phyloP scores from a whole-genome alignment of 2,797 vertebrate species.

The Cynodonichthys magdalenae region DNA sequence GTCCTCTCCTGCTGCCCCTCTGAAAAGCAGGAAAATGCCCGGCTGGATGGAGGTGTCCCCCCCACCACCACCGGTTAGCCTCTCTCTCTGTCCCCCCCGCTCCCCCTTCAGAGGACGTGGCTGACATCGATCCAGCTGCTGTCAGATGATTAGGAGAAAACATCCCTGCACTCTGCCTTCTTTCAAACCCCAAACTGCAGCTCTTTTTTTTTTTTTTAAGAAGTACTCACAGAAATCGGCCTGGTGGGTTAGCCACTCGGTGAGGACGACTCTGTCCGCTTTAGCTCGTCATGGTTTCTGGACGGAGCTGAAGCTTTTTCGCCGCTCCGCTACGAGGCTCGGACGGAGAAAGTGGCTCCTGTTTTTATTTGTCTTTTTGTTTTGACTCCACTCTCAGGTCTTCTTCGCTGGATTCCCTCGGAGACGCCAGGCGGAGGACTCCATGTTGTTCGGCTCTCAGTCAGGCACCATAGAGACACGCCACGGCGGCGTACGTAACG shows the following conservation, averaged over 20 bases:
- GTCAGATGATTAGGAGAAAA: conserved; percentile 50
- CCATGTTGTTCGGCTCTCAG: conserved; percentile 82
- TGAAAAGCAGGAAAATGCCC: conserved; percentile 46
- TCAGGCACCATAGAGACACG: conserved; percentile 46
- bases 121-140: conserved; percentile 40
- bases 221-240: conserved; percentile 77
- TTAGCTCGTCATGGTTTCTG: conserved; percentile 67
- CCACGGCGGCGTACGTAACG: conserved; percentile 84
- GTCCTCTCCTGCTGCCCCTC: conserved; percentile 57
- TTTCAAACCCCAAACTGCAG: conserved; percentile 23
- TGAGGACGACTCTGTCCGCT: conserved; percentile 26
- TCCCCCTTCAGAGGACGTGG: conserved; percentile 38
- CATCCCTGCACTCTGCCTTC: conserved; percentile 29
- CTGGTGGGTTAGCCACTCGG: conserved; percentile 66
- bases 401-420: conserved; percentile 52
- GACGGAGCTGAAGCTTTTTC: conserved; percentile 38
- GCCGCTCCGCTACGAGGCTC: conserved; percentile 50
- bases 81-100: conserved; percentile 31
- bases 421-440: conserved; percentile 77
- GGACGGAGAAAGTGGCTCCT: conserved; percentile 20
- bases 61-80: conserved; percentile 17
- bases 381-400: conserved; percentile 28
- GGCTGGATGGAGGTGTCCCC: conserved; percentile 49
- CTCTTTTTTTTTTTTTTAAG: conserved; percentile 16
- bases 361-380: too few species aligned